A percentile compares a stretch with the other conserved stretches of the same genome.
phyloP scores from a whole-genome alignment of 2,888 invertebrate genomes.

The Tetragonula carbonaria region DNA sequence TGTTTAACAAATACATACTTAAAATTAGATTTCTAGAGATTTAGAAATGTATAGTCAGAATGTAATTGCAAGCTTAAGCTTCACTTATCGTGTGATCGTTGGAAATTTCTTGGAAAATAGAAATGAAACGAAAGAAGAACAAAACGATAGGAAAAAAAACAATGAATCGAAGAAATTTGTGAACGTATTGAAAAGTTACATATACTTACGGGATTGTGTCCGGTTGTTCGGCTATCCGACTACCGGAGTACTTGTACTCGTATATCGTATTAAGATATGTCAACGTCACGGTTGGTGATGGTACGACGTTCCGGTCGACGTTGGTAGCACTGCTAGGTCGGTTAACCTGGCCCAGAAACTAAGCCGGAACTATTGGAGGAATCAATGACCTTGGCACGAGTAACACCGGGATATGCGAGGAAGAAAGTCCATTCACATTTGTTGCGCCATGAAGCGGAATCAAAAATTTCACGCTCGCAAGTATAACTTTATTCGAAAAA shows the following conservation, averaged over 20 bases:
- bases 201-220: slow-evolving; percentile 20
- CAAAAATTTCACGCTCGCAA: slow-evolving; percentile 15
- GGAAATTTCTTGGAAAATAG: neutral
- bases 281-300: slow-evolving; percentile 61
- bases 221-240: slow-evolving; percentile 20
- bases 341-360: slow-evolving; percentile 82
- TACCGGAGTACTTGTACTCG: slow-evolving; percentile 10
- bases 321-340: slow-evolving; percentile 67
- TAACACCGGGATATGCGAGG: slow-evolving; percentile 57
- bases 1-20: neutral
- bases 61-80: neutral
- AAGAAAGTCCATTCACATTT: slow-evolving; percentile 65
- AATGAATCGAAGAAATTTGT: slow-evolving; percentile 21
- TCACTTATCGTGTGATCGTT: neutral
- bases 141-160: neutral
- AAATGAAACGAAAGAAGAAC: neutral
- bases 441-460: slow-evolving; percentile 42
- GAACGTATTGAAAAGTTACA: slow-evolving; percentile 30
- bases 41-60: neutral
- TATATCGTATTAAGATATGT: slow-evolving; percentile 49
- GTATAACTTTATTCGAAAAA: neutral
- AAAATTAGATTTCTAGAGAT: neutral
- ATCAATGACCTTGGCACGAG: slow-evolving; percentile 82
- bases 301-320: slow-evolving; percentile 59
- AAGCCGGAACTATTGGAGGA: slow-evolving; percentile 82